phyloP scores from a whole-genome alignment of 2,113 vertebrate species.

The Ondatra zibethicus region DNA sequence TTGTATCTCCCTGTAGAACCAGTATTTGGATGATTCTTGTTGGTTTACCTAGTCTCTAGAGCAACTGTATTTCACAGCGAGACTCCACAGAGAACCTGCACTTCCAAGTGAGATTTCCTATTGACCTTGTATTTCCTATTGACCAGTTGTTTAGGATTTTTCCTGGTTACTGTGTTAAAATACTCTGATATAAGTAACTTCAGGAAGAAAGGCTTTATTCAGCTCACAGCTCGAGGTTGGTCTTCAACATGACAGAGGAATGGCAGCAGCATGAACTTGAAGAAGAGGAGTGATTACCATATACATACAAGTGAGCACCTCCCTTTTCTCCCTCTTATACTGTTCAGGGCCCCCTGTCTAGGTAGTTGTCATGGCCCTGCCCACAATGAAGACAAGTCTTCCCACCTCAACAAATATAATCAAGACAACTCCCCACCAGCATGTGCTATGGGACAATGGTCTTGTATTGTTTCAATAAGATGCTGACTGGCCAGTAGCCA shows the following conservation, averaged over 20 bases:
- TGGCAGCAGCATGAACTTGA: neutral
- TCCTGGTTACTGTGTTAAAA: neutral
- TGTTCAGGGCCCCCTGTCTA: no score
- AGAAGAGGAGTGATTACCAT: neutral
- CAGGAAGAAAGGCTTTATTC: neutral
- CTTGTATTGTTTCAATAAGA: no score
- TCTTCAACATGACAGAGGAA: neutral
- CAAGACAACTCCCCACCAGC: neutral
- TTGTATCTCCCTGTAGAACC: neutral
- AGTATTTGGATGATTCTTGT: neutral
- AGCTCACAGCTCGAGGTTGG: neutral
- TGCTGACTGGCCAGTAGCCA: no score
- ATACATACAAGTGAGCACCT: neutral
- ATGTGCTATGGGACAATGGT: no score
- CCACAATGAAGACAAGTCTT: neutral
- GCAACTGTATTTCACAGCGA: neutral
- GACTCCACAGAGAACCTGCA: neutral
- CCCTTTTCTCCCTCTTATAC: neutral
- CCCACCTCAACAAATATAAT: neutral
- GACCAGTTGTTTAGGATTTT: neutral
- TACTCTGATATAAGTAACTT: neutral
- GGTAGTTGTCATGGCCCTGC: neutral
- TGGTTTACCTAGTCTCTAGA: neutral
- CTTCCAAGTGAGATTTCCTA: neutral
- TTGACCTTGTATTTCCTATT: neutral